A percentile compares a stretch with the other conserved stretches of the same genome.
Conservation (phyloP, 1,140 invertebrate genomes). For the Procambarus virginalis region DNA sequence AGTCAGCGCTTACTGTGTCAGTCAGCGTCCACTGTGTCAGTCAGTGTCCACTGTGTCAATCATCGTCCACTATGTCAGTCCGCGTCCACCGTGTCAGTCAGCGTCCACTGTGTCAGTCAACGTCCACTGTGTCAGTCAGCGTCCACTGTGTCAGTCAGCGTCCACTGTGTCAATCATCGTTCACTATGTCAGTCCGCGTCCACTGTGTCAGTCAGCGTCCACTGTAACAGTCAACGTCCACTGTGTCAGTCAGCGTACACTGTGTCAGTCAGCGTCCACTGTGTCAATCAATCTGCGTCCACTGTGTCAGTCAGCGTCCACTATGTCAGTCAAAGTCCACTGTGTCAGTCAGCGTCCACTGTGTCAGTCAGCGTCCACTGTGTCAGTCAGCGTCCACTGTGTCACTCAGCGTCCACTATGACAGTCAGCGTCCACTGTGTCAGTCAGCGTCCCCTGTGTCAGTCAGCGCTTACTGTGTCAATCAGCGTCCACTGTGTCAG, state of each 20-base stretch:
- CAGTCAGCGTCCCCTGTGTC: neutral
- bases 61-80: neutral
- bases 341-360: neutral
- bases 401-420: neutral
- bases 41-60: neutral
- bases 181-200: no score
- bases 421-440: neutral
- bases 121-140: no score
- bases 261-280: no score
- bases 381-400: no score
- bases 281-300: no score
- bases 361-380: no score
- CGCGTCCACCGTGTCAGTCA: neutral
- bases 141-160: no score
- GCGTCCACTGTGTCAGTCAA: neutral
- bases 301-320: no score
- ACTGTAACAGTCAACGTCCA: neutral
- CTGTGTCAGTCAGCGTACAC: neutral
- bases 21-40: neutral
- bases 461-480: neutral
- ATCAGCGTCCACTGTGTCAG: neutral
- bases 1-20: neutral
- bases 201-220: no score
- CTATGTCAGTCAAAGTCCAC: no score
- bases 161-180: no score